phyloP scores from a whole-genome alignment of 1,140 invertebrate species.

The Neuroterus valhalla region DNA sequence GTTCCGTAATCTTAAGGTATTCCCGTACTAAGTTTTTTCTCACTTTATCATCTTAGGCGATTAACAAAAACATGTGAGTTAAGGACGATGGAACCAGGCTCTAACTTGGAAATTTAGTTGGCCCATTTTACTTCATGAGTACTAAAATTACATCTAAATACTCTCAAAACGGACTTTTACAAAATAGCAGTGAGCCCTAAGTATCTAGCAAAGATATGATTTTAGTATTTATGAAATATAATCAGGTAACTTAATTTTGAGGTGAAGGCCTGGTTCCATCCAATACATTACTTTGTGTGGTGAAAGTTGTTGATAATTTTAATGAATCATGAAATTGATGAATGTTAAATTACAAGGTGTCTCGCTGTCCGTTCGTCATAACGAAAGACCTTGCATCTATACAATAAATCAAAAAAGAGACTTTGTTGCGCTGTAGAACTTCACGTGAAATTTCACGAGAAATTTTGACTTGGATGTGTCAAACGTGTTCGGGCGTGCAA shows the following conservation, averaged over 20 bases:
- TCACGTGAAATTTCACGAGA: constrained; percentile 26
- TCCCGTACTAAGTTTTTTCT: constrained; percentile 50
- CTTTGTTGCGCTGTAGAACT: constrained; percentile 12
- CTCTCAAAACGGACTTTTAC: too few relatives aligned
- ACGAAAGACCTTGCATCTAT: constrained; percentile 2
- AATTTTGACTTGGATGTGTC: constrained; percentile 6
- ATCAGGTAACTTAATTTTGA: too few relatives aligned
- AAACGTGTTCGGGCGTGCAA: constrained; percentile 49
- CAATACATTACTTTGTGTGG: constrained; percentile 33
- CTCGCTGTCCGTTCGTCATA: neutral
- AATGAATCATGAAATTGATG: constrained; percentile 41
- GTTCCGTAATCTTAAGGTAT: constrained; percentile 57
- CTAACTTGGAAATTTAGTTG: too few relatives aligned
- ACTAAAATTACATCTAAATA: too few relatives aligned
- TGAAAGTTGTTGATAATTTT: constrained; percentile 40
- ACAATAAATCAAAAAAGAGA: constrained; percentile 12
- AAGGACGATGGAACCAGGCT: too few relatives aligned
- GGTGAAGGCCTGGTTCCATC: too few relatives aligned
- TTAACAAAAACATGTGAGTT: constrained; percentile 35
- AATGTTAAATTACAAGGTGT: constrained; percentile 24
- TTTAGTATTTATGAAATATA: too few relatives aligned
- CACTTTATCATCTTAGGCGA: constrained; percentile 18
- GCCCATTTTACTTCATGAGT: too few relatives aligned
- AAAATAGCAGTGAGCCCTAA: too few relatives aligned
- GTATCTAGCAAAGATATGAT: too few relatives aligned